phyloP scores from a whole-genome alignment of 1,140 invertebrate species.

The Campoletis sonorensis region DNA sequence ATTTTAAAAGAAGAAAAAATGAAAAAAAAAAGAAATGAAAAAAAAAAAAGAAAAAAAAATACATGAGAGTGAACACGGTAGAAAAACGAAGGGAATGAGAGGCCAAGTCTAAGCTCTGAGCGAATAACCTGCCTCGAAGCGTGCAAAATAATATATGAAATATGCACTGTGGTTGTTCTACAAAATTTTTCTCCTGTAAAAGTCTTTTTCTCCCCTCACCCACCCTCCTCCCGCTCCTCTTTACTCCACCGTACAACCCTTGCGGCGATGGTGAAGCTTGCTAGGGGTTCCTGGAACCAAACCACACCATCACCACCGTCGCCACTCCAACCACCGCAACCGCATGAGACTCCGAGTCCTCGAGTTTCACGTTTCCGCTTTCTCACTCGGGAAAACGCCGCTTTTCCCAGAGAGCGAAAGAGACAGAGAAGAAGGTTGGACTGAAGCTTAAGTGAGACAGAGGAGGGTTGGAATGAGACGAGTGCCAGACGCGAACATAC shows the following conservation, averaged over 20 bases:
- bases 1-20: conserved; percentile 29
- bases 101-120: conserved; percentile 52
- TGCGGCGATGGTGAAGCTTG: conserved; percentile 12
- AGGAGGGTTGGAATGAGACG: not conserved
- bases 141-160: conserved; percentile 76
- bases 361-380: conserved; percentile 51
- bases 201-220: conserved; percentile 58
- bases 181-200: conserved; percentile 61
- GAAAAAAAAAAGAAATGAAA: conserved; percentile 50
- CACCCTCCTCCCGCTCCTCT: conserved; percentile 33
- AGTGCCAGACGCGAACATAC: conserved; percentile 27
- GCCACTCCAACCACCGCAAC: conserved; percentile 28
- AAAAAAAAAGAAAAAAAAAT: conserved; percentile 46
- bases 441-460: not conserved
- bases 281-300: conserved; percentile 27
- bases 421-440: not conserved
- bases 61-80: conserved; percentile 16
- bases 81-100: conserved; percentile 50
- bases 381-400: conserved; percentile 51
- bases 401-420: conserved; percentile 41
- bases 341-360: conserved; percentile 14
- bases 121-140: conserved; percentile 69
- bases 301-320: conserved; percentile 28
- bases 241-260: not conserved
- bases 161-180: conserved; percentile 70